Conservation (phyloP, 2,113 vertebrate species). For the Gracilinanus agilis region DNA sequence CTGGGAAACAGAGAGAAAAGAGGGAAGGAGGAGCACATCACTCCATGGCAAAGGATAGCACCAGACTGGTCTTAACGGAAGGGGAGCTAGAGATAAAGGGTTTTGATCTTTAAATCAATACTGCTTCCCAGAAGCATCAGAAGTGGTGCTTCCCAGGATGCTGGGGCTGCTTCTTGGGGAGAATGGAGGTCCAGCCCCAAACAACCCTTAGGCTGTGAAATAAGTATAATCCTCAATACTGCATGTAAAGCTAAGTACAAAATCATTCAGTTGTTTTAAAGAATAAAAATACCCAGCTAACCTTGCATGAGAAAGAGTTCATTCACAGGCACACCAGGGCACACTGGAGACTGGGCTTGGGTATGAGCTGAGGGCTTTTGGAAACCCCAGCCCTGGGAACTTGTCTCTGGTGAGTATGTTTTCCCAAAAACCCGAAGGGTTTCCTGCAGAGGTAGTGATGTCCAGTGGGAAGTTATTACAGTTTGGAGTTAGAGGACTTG, state of each 20-base stretch:
- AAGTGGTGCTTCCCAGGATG: background rate
- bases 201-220: background rate
- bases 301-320: background rate
- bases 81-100: accelerated
- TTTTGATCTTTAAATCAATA: background rate
- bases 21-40: background rate
- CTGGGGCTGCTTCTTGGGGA: background rate
- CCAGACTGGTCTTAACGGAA: background rate
- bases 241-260: background rate
- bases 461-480: background rate
- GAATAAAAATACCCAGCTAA: background rate
- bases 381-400: background rate
- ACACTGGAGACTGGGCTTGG: background rate
- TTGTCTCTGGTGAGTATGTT: background rate
- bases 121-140: too few species aligned
- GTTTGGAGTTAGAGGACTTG: background rate
- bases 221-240: background rate
- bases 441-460: background rate
- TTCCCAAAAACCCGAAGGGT: background rate
- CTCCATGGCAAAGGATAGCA: background rate
- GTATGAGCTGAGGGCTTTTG: background rate
- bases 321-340: background rate
- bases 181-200: background rate
- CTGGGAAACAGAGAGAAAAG: background rate
- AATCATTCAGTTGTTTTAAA: background rate